Conservation (phyloP, 2,888 invertebrate genomes). For the Acleris literana region DNA sequence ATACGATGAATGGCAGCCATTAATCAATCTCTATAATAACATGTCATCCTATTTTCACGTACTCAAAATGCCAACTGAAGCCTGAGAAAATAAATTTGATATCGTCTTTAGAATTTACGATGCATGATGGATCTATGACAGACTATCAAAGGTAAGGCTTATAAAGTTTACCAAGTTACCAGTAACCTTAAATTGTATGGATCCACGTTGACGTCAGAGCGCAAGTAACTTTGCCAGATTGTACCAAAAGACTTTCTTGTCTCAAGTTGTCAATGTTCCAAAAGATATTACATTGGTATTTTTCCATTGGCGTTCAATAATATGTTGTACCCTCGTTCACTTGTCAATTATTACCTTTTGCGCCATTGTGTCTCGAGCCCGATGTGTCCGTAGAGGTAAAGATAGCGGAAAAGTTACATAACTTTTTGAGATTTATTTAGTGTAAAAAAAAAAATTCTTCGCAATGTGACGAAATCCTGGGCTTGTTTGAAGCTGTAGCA, state of each 20-base stretch:
- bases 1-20: conserved; percentile 12
- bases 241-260: conserved; percentile 9
- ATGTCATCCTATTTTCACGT: conserved; percentile 29
- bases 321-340: conserved; percentile 64
- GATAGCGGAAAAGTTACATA: background rate
- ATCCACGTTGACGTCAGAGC: background rate
- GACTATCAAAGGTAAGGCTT: background rate
- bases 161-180: conserved; percentile 1
- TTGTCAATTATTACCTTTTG: conserved; percentile 67
- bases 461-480: background rate
- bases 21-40: conserved; percentile 36
- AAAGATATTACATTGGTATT: conserved; percentile 43
- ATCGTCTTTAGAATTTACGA: conserved; percentile 14
- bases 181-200: background rate
- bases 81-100: conserved; percentile 28
- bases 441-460: too few species aligned
- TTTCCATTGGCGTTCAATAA: conserved; percentile 38
- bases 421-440: background rate
- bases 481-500: background rate
- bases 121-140: conserved; percentile 25
- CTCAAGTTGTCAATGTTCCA: conserved; percentile 38
- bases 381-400: background rate
- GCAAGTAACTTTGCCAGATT: conserved; percentile 6
- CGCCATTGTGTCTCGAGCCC: conserved; percentile 11
- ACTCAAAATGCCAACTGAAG: conserved; percentile 19